Conservation (phyloP, 2,113 vertebrate genomes). For the Lethenteron reissneri region DNA sequence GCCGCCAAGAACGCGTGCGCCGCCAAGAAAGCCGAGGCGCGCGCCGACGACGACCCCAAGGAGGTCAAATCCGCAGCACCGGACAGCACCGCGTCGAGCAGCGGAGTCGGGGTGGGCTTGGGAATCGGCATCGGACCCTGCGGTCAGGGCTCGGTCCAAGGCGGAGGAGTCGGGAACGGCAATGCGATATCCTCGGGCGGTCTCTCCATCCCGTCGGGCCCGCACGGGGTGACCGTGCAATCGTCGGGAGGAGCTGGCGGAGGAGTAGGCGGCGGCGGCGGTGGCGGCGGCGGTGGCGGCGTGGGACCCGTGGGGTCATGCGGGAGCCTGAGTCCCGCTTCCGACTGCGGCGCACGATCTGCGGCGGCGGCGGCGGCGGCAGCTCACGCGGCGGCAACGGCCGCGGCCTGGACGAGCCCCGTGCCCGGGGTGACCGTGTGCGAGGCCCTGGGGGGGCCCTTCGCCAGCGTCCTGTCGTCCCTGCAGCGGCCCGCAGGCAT, state of each 20-base stretch:
- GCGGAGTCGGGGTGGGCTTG: too few species aligned
- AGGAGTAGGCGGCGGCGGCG: slow-evolving; percentile 11
- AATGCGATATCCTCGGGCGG: background rate
- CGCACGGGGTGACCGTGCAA: background rate
- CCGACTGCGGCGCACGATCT: background rate
- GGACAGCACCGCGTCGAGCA: slow-evolving; percentile 39
- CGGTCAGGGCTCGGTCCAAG: slow-evolving; percentile 11
- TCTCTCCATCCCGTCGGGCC: background rate
- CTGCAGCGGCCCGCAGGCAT: slow-evolving; percentile 88
- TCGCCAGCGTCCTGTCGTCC: slow-evolving; percentile 75
- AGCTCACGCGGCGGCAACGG: slow-evolving; percentile 26
- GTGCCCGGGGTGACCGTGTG: slow-evolving; percentile 58
- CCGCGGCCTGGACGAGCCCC: slow-evolving; percentile 50
- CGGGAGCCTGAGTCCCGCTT: background rate
- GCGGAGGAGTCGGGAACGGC: slow-evolving; percentile 20
- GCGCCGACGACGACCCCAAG: slow-evolving; percentile 73
- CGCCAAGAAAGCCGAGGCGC: slow-evolving; percentile 29
- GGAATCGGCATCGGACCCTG: too few species aligned
- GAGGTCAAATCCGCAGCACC: slow-evolving; percentile 77
- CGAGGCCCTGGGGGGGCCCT: slow-evolving; percentile 82
- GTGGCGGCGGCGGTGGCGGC: slow-evolving; percentile 36
- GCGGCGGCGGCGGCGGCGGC: slow-evolving; percentile 21
- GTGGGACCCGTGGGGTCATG: background rate
- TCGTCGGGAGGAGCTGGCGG: background rate
- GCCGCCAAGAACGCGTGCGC: slow-evolving; percentile 67